These are phyloP conservation scores for Zhengitettix transpicula DNA, from an alignment of 2,888 invertebrate genomes.

Conservation along the genomic window DNA sequence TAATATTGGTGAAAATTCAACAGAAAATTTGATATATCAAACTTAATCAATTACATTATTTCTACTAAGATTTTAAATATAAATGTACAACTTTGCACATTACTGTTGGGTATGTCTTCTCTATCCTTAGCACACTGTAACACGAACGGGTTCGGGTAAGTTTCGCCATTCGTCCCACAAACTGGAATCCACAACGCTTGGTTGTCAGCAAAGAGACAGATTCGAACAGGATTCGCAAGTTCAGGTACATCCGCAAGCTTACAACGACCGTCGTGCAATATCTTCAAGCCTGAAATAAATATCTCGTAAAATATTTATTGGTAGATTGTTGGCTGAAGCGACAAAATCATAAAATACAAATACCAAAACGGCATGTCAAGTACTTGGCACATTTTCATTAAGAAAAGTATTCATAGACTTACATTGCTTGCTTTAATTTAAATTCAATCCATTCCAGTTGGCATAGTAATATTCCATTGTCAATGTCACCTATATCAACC, in stretches of 20 bases:
- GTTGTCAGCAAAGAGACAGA: constrained; percentile 3
- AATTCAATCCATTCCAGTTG: too few relatives aligned
- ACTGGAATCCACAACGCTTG: constrained; percentile 1
- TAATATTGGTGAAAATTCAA: too few relatives aligned
- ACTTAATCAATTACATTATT: neutral
- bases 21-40: neutral
- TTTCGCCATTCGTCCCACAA: neutral
- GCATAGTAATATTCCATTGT: too few relatives aligned
- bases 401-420: too few relatives aligned
- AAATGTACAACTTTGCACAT: neutral
- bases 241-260: neutral
- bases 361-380: too few relatives aligned
- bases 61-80: neutral
- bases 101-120: neutral
- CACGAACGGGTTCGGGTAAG: constrained; percentile 1
- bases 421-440: too few relatives aligned
- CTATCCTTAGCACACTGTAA: neutral
- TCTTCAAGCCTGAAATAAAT: constrained; percentile 1
- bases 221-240: neutral
- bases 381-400: too few relatives aligned
- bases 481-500: too few relatives aligned
- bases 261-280: constrained; percentile 8
- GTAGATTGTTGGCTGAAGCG: too few relatives aligned
- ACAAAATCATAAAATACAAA: too few relatives aligned
- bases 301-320: too few relatives aligned